A percentile compares a stretch with the other conserved stretches of the same genome.
These are phyloP conservation scores for human DNA, from an alignment of 2,113 vertebrate genomes.

Conservation along the genomic window DNA sequence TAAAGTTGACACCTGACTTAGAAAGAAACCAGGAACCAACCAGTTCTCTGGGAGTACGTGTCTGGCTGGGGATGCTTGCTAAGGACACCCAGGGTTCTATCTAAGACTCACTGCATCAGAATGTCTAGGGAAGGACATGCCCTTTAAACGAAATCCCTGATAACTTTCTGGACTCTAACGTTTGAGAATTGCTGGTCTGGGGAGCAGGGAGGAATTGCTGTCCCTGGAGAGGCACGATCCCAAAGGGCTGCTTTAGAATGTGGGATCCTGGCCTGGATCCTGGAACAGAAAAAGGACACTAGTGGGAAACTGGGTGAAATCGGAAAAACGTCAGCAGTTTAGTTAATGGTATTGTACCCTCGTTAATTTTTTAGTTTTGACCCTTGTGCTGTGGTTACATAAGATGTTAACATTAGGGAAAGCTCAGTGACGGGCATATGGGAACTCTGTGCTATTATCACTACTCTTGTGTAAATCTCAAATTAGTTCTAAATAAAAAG, in stretches of 20 bases:
- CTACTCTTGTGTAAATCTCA: slow-evolving; percentile 57
- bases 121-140: not conserved
- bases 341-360: slow-evolving; percentile 32
- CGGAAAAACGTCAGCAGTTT: not conserved
- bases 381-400: slow-evolving; percentile 54
- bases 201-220: not conserved
- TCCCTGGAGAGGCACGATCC: not conserved
- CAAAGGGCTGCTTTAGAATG: not conserved
- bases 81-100: not conserved
- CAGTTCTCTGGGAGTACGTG: not conserved
- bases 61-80: not conserved
- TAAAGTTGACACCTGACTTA: not conserved
- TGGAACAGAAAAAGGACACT: not conserved
- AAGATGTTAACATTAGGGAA: slow-evolving; percentile 57
- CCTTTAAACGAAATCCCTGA: slow-evolving; percentile 13
- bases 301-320: slow-evolving; percentile 37
- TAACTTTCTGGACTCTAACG: not conserved
- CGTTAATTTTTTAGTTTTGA: slow-evolving; percentile 53
- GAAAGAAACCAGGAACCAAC: not conserved
- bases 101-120: not conserved
- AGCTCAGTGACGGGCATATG: slow-evolving; percentile 18
- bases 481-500: slow-evolving; percentile 59
- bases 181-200: not conserved
- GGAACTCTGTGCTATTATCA: slow-evolving; percentile 57
- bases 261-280: slow-evolving; percentile 14